A percentile compares a stretch with the other conserved stretches of the same genome.
phyloP scores from a whole-genome alignment of 2,113 vertebrate species.

The Psammodynastes pulverulentus region DNA sequence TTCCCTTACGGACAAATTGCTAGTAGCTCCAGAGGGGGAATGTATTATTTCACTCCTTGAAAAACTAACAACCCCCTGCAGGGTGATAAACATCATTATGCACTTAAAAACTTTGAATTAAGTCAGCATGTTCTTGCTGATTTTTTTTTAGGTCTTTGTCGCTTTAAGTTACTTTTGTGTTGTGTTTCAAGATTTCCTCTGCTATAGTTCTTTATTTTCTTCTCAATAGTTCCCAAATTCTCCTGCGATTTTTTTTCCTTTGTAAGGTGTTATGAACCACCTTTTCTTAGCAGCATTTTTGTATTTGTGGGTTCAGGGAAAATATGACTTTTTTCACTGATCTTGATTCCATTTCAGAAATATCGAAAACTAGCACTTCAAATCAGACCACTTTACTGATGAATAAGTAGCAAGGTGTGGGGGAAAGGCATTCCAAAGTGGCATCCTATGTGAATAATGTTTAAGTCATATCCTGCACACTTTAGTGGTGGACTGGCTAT shows the following conservation, averaged over 20 bases:
- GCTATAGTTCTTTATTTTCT: background rate
- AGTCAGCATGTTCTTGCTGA: background rate
- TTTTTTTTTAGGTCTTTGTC: background rate
- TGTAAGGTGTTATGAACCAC: background rate
- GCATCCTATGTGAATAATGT: rapidly evolving
- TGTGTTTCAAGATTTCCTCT: background rate
- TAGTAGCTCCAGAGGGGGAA: background rate
- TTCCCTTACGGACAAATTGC: background rate
- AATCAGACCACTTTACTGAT: background rate
- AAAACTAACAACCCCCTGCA: background rate
- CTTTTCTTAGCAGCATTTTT: rapidly evolving
- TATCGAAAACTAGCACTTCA: rapidly evolving
- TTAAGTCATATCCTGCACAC: rapidly evolving
- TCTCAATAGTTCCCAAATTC: background rate
- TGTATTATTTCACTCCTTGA: background rate
- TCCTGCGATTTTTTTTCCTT: background rate
- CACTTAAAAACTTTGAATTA: background rate
- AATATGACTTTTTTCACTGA: background rate
- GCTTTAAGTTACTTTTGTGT: background rate
- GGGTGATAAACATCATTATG: background rate
- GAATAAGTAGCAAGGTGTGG: rapidly evolving
- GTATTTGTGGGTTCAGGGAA: background rate
- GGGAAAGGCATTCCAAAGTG: rapidly evolving
- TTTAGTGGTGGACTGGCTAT: background rate
- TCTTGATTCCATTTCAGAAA: rapidly evolving